Percentiles rank a stretch among this genome's conserved stretches.
These are phyloP conservation scores for Plecotus auritus DNA, from an alignment of 2,113 vertebrate species.

Conservation along the genomic window DNA sequence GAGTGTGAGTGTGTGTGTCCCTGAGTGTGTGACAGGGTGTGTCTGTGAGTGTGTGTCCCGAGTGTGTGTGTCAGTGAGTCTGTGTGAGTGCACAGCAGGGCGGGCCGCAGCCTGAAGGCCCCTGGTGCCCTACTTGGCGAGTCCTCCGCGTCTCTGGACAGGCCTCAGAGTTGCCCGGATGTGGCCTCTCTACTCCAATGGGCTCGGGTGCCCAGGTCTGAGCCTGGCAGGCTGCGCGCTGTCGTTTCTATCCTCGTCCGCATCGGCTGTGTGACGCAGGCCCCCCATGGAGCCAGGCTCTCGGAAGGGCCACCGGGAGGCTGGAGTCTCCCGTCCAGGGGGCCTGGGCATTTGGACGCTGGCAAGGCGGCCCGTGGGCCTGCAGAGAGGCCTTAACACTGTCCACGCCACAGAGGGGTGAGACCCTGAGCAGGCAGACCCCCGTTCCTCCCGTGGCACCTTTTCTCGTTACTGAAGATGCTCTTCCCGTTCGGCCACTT, in stretches of 20 bases:
- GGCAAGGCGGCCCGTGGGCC: rapidly evolving
- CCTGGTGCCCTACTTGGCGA: too few species aligned
- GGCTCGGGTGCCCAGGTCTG: rapidly evolving
- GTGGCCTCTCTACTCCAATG: too few species aligned
- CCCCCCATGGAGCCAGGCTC: rapidly evolving
- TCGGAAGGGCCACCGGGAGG: background rate
- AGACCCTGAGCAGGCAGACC: background rate
- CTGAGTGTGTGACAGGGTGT: background rate
- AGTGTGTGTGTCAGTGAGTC: background rate
- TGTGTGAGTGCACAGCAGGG: rapidly evolving
- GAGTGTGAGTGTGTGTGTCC: background rate
- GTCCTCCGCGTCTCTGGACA: rapidly evolving
- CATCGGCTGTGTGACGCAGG: rapidly evolving
- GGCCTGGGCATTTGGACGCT: rapidly evolving
- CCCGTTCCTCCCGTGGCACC: too few species aligned
- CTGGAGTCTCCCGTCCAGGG: rapidly evolving
- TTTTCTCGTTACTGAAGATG: background rate
- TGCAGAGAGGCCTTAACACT: background rate
- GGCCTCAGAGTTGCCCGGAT: rapidly evolving
- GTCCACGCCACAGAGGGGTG: background rate
- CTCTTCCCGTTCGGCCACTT: background rate
- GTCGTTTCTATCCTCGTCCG: rapidly evolving
- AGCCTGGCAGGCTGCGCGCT: background rate
- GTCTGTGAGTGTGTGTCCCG: too few species aligned
- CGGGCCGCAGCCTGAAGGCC: rapidly evolving